A percentile compares a stretch with the other conserved stretches of the same genome.
These are phyloP conservation scores for Eurosta solidaginis DNA, from an alignment of 1,140 invertebrate species.

Conservation along the genomic window DNA sequence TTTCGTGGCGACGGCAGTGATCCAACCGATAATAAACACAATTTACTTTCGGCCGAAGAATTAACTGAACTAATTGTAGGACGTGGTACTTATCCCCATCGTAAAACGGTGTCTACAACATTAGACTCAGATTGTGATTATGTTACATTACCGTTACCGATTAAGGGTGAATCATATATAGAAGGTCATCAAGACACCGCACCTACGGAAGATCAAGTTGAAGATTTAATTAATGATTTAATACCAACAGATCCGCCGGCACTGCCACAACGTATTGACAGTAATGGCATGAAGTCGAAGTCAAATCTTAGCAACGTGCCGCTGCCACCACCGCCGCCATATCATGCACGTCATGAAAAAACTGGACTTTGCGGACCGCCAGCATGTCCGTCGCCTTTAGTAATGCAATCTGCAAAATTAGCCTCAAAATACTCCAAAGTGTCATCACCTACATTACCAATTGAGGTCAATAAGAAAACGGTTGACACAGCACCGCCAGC, in stretches of 20 bases:
- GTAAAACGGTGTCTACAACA: slow-evolving; percentile 79
- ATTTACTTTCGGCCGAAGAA: slow-evolving; percentile 76
- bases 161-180: slow-evolving; percentile 64
- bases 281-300: slow-evolving; percentile 57
- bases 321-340: slow-evolving; percentile 61
- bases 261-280: slow-evolving; percentile 69
- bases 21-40: slow-evolving; percentile 77
- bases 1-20: slow-evolving; percentile 86
- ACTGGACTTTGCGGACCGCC: slow-evolving; percentile 56
- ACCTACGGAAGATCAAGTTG: slow-evolving; percentile 58
- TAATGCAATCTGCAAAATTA: neutral
- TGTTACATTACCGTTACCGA: slow-evolving; percentile 77
- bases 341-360: slow-evolving; percentile 59
- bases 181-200: slow-evolving; percentile 63
- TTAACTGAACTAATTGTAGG: slow-evolving; percentile 81
- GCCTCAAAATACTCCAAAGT: slow-evolving; percentile 27
- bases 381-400: slow-evolving; percentile 20
- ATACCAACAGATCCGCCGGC: slow-evolving; percentile 65
- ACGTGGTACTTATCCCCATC: slow-evolving; percentile 73
- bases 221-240: slow-evolving; percentile 48
- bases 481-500: slow-evolving; percentile 15
- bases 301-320: slow-evolving; percentile 36
- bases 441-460: slow-evolving; percentile 23
- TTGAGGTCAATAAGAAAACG: neutral
- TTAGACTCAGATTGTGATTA: slow-evolving; percentile 88